Base-by-base conservation (phyloP, 2,797 vertebrate species). In the Spizella passerina region DNA sequence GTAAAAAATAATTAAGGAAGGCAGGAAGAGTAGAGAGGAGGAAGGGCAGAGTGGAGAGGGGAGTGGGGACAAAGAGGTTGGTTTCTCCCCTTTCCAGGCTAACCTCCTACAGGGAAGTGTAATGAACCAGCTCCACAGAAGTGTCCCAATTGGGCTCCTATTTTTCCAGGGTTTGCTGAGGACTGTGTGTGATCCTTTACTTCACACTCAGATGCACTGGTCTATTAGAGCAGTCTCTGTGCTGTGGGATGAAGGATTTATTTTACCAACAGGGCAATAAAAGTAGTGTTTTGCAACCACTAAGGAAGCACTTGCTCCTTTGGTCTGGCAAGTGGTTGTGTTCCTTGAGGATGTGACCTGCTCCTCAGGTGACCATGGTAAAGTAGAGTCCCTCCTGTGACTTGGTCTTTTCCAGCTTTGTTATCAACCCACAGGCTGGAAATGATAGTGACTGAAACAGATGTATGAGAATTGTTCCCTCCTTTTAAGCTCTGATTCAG, bases 161-260 rank as follows among this genome's bases (percentile, higher is more conserved):
- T 86, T 95, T 95, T 91, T 55, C 60, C 72, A 83, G 65, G 53
- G 41, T 80, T 91, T 94, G 24, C 57, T 86, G 73, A 68, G 66
- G 63, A 53, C 56, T 78, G 53, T 52, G n/a, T 68, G 72, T 41
- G 76, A 86, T 84, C 88, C 78, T 94, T 90, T 88, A 43, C 69
- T 93, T 93, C 83, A 93, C 78, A 84, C 70, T 76, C 70, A 84
- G 65, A 90, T 81, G 65, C 83, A 56, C 5, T 8, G 17, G 21
- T 80, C 81, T 93, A 81, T 90, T 86, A 93, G 49, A 88, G 41
- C 80, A 80, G 44, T 29, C 52, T 90, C 59, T 80, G 39, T 93
- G 72, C 63, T 82, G 70, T 32, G 92, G 84, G 59, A 39, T 86
- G 84, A 61, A 82, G 81, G 86, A 32, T 76, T 86, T 88, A n/a